Base-by-base conservation (phyloP, 2,113 vertebrate species). In the Pteronura brasiliensis region DNA sequence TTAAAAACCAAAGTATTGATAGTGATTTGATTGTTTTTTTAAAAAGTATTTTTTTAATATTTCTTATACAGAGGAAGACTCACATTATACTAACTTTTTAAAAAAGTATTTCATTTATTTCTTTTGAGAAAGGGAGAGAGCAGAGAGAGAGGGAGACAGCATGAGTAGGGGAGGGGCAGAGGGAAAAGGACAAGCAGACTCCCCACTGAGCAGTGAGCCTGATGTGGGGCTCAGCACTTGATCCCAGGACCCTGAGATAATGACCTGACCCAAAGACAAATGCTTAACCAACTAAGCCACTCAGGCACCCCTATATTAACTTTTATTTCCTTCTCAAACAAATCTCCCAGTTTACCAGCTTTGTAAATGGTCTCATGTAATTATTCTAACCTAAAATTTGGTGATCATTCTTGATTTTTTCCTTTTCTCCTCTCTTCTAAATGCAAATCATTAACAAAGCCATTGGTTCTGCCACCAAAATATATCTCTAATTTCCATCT, bases 341-440 rank as follows among this genome's bases (percentile, higher is more conserved):
- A 77, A 6, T 92, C 14, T 86, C 36, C 39, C 77, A 63, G 15
- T 74, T 93, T 88, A 80, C 15, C 49, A 88, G 23, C 21, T 76
- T 81, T 61, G 14, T 87, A 84, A 87, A 82, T 87, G 59, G 17
- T 87, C 63, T 7, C 21, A 83, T 80, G 18, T 88, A 84, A 77
- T 81, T 87, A 47, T 77, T 80, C 79, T 90, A 72, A 63, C 21
- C 6, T 76, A 61, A 81, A 94, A 42, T 36, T 93, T 84, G n/a
- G 42, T 90, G 21, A 15, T 92, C n/a, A 87, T 87, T 3, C 71
- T 94, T 95, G 15, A 69, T 36, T 95, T 96, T 97, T 95, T 55
- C 23, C 23, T 84, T 80, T 94, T 29, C 23, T 71, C 44, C 61
- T 69, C 55, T 86, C 42, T 71, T 93, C 36, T 65, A 59, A 77